Evolutionary conservation across 2,797 vertebrate genomes (phyloP).

Genomic region (Sebastes jordani): DNA sequence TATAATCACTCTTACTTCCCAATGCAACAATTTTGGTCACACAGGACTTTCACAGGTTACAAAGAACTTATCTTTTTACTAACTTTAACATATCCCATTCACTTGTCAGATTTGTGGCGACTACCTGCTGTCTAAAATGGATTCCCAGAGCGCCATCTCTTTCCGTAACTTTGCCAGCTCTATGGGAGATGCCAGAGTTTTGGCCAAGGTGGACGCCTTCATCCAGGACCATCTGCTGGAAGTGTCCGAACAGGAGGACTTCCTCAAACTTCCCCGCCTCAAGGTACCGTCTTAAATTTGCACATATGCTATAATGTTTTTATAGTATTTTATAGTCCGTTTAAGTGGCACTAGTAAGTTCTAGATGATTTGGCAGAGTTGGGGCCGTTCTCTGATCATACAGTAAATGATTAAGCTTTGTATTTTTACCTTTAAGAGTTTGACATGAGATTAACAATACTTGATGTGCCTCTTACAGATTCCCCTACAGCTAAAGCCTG

Average conservation of each 20-base stretch:
- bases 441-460: slow-evolving; percentile 19
- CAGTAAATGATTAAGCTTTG: slow-evolving; percentile 3
- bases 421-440: slow-evolving; percentile 40
- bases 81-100: background rate
- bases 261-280: slow-evolving; percentile 97
- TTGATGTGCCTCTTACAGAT: slow-evolving; percentile 8
- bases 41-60: background rate
- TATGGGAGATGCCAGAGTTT: slow-evolving; percentile 91
- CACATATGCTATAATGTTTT: background rate
- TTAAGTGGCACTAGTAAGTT: background rate
- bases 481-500: background rate
- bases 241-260: slow-evolving; percentile 97
- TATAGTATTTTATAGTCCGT: background rate
- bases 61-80: background rate
- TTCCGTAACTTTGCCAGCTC: slow-evolving; percentile 95
- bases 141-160: slow-evolving; percentile 92
- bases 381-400: background rate
- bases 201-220: slow-evolving; percentile 93
- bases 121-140: slow-evolving; percentile 96
- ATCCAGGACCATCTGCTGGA: slow-evolving; percentile 96
- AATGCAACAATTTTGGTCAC: too few species aligned
- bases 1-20: background rate
- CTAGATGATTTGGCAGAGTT: background rate
- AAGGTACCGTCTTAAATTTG: slow-evolving; percentile 82
- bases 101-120: slow-evolving; percentile 93